Evolutionary conservation across 2,113 vertebrate genomes (phyloP), one percentile per base, ranked within the genome.

Genomic region (Grantiella picta): DNA sequence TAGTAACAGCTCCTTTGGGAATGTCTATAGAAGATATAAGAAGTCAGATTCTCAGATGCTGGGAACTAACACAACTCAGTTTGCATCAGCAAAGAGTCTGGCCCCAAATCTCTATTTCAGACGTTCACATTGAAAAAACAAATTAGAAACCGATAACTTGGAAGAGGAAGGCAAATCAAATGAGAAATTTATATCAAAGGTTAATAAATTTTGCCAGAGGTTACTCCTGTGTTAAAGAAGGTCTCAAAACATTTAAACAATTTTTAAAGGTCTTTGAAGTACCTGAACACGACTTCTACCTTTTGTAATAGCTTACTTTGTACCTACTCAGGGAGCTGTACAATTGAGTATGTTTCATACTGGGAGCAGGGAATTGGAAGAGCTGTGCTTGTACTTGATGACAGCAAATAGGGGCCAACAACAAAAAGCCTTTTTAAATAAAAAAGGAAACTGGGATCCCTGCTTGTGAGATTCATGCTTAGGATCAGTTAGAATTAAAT

Each of bases 191-290:
- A 90, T 95, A 94, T 84, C 82, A 86, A 89, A 96, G 82, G 64
- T 86, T 89, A 94, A 82, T 77, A 92, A 86, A 87, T 95, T 94
- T 95, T 96, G 53, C 90, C 91, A 85, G 73, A 92, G 90, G 85
- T 96, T 91, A 59, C 18, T 81, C 23, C 73, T 44, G n/a, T 90
- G 80, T 80, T 91, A 96, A 95, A 77, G 57, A 75, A 93, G 33
- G 31, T 92, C 56, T 94, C 90, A 92, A 95, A 94, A 45, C 36
- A 64, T 47, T 97, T 63, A 77, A 95, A 92, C 49, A 92, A 82
- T 87, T 87, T 83, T 78, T 77, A 86, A 95, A 91, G 24, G 6
- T 22, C 64, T 86, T 92, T 89, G 76, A 96, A 92, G 53, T 73
- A 85, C 60, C 44, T 81, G 40, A 83, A 86, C n/a, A 50, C 2